phyloP scores from a whole-genome alignment of 2,888 invertebrate species.

The Scaeva pyrastri region DNA sequence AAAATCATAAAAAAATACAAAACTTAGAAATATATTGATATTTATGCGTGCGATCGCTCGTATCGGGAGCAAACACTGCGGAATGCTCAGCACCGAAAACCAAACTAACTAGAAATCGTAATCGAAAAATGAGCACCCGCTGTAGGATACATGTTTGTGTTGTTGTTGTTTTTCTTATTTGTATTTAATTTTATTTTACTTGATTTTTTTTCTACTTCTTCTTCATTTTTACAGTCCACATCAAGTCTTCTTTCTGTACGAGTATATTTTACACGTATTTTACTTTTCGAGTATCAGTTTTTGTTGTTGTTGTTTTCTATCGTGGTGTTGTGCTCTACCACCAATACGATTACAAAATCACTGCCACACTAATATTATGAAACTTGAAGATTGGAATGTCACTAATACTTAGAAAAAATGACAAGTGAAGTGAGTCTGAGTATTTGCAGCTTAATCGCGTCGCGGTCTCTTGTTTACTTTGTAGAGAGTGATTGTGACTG shows the following conservation, averaged over 20 bases:
- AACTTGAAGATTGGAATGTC: constrained; percentile 68
- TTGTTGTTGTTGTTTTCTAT: neutral
- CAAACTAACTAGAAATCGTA: constrained; percentile 75
- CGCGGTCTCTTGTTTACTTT: constrained; percentile 49
- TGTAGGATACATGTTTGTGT: constrained; percentile 68
- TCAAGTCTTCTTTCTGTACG: constrained; percentile 27
- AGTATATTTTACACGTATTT: constrained; percentile 8
- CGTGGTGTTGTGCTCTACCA: constrained; percentile 10
- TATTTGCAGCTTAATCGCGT: constrained; percentile 70
- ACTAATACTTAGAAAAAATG: constrained; percentile 40
- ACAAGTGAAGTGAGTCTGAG: constrained; percentile 21
- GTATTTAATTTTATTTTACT: constrained; percentile 1
- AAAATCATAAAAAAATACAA: neutral
- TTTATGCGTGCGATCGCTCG: constrained; percentile 51
- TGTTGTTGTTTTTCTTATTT: constrained; percentile 33
- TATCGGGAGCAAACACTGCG: constrained; percentile 70
- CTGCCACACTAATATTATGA: constrained; percentile 61
- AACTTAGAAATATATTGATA: constrained; percentile 8
- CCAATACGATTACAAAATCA: constrained; percentile 74
- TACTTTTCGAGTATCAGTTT: constrained; percentile 17
- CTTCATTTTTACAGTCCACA: neutral
- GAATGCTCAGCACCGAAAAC: constrained; percentile 76
- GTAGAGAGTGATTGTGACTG: constrained; percentile 20
- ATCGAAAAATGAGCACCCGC: constrained; percentile 74
- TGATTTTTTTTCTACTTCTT: neutral